A percentile compares a stretch with the other conserved stretches of the same genome.
Conservation (phyloP, 2,797 vertebrate genomes). For the Podarcis siculus region DNA sequence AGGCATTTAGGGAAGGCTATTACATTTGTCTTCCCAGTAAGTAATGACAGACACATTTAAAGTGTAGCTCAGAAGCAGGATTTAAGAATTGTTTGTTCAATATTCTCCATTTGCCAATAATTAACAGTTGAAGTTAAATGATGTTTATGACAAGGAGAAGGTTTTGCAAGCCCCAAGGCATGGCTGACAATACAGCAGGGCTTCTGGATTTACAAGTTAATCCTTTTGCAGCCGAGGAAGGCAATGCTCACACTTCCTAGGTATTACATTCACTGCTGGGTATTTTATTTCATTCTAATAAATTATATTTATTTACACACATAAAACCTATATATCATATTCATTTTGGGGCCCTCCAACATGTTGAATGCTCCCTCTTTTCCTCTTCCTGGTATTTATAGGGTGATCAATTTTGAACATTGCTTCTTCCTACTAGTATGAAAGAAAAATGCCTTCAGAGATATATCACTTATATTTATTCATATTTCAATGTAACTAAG, state of each 20-base stretch:
- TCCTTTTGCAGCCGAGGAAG: constrained; percentile 39
- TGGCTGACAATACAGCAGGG: constrained; percentile 11
- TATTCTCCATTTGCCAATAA: constrained; percentile 48
- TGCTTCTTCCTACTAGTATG: background rate
- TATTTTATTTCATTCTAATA: constrained; percentile 58
- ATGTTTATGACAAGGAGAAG: constrained; percentile 36
- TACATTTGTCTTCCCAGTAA: constrained; percentile 25
- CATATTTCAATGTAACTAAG: constrained; percentile 6
- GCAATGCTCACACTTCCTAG: constrained; percentile 6
- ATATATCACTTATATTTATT: constrained; percentile 1
- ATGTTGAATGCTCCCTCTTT: background rate
- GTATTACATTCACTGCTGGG: constrained; percentile 43
- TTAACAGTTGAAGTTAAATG: constrained; percentile 37
- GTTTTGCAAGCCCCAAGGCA: constrained; percentile 26
- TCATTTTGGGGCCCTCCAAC: constrained; percentile 29
- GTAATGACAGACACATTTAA: constrained; percentile 40
- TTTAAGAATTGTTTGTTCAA: constrained; percentile 52
- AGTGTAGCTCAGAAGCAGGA: constrained; percentile 15
- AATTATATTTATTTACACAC: constrained; percentile 56
- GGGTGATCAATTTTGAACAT: background rate
- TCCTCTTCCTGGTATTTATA: background rate
- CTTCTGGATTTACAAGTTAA: constrained; percentile 24
- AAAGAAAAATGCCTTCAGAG: constrained; percentile 14
- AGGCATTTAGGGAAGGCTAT: background rate
- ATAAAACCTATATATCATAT: constrained; percentile 37